phyloP scores from a whole-genome alignment of 2,888 invertebrate species.

The Meteorus cinctellus region DNA sequence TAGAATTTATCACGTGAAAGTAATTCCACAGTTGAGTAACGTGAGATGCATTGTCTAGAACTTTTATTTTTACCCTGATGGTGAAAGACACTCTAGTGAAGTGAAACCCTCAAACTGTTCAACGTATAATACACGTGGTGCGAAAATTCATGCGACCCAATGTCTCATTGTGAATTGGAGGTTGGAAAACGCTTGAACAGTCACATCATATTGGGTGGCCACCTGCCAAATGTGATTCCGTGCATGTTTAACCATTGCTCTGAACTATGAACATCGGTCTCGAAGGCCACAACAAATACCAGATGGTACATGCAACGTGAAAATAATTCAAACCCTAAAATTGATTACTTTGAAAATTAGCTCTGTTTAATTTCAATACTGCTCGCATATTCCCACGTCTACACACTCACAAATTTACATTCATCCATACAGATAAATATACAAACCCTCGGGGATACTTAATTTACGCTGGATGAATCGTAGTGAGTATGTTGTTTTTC shows the following conservation, averaged over 20 bases:
- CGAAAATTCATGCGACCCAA: constrained; percentile 32
- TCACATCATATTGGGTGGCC: constrained; percentile 44
- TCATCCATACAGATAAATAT: not conserved
- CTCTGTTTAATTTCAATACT: constrained; percentile 2
- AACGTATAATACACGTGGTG: not conserved
- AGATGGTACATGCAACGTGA: constrained; percentile 20
- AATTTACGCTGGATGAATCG: constrained; percentile 18
- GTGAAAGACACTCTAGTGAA: not conserved
- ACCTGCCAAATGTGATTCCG: constrained; percentile 58
- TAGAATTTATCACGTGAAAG: constrained; percentile 1
- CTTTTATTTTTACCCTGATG: not conserved
- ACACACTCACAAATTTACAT: not conserved
- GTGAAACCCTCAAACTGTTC: not conserved
- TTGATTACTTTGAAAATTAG: constrained; percentile 23
- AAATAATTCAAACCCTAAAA: constrained; percentile 24
- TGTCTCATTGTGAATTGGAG: constrained; percentile 29
- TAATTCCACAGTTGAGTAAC: constrained; percentile 6
- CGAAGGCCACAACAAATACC: constrained; percentile 19
- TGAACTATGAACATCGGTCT: not conserved
- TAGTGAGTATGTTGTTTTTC: constrained; percentile 23
- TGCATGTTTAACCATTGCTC: constrained; percentile 42
- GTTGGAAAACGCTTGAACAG: not conserved
- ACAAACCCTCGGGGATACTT: constrained; percentile 6
- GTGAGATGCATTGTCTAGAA: constrained; percentile 7
- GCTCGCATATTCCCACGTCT: not conserved